Conservation (phyloP, 2,888 invertebrate species). For the Mythimna vitellina region DNA sequence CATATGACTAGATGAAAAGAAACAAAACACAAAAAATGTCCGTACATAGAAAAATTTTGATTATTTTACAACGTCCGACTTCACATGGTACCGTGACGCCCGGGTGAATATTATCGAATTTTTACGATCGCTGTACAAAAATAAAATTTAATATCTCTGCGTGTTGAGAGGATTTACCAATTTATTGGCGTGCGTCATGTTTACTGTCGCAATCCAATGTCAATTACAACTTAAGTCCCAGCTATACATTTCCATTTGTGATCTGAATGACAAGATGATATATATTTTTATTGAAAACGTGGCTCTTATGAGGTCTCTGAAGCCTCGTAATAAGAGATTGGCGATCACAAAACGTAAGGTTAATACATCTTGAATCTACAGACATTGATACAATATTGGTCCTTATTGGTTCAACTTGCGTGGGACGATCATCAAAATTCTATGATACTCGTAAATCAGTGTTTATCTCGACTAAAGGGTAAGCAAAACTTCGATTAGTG, state of each 20-base stretch:
- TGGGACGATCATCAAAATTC: constrained; percentile 36
- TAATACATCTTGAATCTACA: constrained; percentile 24
- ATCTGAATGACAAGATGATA: constrained; percentile 5
- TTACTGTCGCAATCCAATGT: constrained; percentile 67
- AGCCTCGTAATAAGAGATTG: neutral
- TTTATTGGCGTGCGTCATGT: constrained; percentile 71
- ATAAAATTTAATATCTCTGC: constrained; percentile 75
- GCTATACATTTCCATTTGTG: constrained; percentile 13
- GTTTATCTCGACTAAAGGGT: constrained; percentile 27
- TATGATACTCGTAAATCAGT: constrained; percentile 37
- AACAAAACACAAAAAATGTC: constrained; percentile 40
- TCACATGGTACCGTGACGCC: constrained; percentile 49
- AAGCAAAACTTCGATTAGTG: constrained; percentile 41
- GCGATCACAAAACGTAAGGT: constrained; percentile 13
- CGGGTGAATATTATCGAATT: constrained; percentile 67
- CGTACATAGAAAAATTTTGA: constrained; percentile 49
- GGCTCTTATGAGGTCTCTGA: neutral
- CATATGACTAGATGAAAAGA: constrained; percentile 23
- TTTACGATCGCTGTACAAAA: constrained; percentile 73
- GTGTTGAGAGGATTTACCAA: constrained; percentile 70
- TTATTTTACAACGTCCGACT: constrained; percentile 50
- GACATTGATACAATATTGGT: constrained; percentile 7
- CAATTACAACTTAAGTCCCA: constrained; percentile 58
- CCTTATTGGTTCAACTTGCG: constrained; percentile 17
- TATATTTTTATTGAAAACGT: constrained; percentile 37